These are phyloP conservation scores for Neocrepidodera transversa DNA, from an alignment of 2,888 invertebrate genomes.

Conservation along the genomic window DNA sequence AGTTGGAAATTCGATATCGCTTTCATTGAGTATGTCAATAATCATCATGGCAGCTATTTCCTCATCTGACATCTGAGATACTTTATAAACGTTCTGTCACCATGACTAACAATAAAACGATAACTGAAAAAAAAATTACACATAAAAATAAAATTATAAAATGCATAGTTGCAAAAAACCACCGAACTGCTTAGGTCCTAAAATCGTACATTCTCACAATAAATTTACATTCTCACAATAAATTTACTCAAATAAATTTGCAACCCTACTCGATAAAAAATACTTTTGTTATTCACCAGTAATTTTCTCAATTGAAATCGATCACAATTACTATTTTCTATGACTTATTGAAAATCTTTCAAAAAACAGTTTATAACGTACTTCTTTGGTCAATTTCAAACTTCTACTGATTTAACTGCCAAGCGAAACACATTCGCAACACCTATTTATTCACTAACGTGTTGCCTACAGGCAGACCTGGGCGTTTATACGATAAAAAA, in stretches of 20 bases:
- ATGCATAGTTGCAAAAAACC: too few relatives aligned
- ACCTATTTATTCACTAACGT: background rate
- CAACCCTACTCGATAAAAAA: background rate
- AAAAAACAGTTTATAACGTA: background rate
- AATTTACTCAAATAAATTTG: conserved; percentile 7
- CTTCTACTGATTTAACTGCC: too few relatives aligned
- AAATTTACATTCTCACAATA: conserved; percentile 1
- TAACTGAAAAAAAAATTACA: too few relatives aligned
- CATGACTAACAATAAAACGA: conserved; percentile 1
- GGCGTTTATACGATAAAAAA: too few relatives aligned
- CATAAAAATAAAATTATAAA: too few relatives aligned
- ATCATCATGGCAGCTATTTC: background rate
- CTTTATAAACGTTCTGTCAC: conserved; percentile 1
- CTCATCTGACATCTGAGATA: background rate
- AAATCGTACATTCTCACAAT: background rate
- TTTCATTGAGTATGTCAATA: conserved; percentile 7
- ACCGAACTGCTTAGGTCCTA: too few relatives aligned
- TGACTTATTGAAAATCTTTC: background rate
- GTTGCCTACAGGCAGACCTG: background rate
- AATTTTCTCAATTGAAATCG: background rate
- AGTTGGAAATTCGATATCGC: too few relatives aligned
- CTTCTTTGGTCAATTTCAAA: too few relatives aligned
- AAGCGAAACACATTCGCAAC: conserved; percentile 3
- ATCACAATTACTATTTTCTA: conserved; percentile 1
- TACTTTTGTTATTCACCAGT: background rate